A percentile compares a stretch with the other conserved stretches of the same genome.
These are phyloP conservation scores for Musca domestica DNA, from an alignment of 1,140 invertebrate genomes.

Conservation along the genomic window DNA sequence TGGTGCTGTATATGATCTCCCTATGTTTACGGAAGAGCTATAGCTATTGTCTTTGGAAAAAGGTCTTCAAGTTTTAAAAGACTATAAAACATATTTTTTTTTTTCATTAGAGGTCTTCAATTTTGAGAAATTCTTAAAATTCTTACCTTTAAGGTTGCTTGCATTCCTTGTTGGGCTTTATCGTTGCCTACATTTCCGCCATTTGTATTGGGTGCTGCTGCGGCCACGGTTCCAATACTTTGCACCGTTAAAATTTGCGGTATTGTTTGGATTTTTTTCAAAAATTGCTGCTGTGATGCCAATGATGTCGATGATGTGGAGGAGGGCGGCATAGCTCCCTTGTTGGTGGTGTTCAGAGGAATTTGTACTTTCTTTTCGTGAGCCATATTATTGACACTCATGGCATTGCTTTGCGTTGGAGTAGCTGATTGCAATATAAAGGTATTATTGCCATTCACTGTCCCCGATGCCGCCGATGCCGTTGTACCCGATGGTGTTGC, in stretches of 20 bases:
- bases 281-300: background rate
- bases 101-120: too few relatives aligned
- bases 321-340: background rate
- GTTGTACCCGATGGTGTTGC: too few relatives aligned
- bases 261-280: slow-evolving; percentile 25
- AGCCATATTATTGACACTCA: background rate
- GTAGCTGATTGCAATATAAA: slow-evolving; percentile 28
- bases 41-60: too few relatives aligned
- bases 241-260: slow-evolving; percentile 28
- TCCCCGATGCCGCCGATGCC: too few relatives aligned
- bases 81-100: too few relatives aligned
- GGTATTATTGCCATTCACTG: slow-evolving; percentile 25
- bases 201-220: background rate
- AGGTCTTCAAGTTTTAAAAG: too few relatives aligned
- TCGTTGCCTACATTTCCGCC: background rate
- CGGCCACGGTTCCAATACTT: slow-evolving; percentile 18
- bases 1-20: too few relatives aligned
- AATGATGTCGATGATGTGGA: background rate
- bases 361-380: slow-evolving; percentile 23
- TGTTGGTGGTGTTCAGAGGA: background rate
- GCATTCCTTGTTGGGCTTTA: background rate
- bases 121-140: too few relatives aligned
- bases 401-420: background rate
- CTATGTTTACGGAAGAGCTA: too few relatives aligned
- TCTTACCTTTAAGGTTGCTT: slow-evolving; percentile 4